Evolutionary conservation across 2,113 vertebrate species (phyloP).

Genomic region (Podiceps cristatus): DNA sequence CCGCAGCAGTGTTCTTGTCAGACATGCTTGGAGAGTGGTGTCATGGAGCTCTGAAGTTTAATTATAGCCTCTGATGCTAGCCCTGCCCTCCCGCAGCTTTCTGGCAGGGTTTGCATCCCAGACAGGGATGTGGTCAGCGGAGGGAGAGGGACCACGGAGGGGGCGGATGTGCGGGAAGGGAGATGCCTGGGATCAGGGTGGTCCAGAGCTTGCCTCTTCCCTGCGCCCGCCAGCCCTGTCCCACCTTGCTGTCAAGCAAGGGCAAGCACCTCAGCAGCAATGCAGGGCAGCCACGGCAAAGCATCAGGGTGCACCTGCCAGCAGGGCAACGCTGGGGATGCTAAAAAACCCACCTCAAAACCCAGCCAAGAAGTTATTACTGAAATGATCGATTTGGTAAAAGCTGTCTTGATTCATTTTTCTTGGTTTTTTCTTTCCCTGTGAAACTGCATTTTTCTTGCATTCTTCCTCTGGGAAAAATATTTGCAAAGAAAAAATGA

Average conservation of each 20-base stretch:
- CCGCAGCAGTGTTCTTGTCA: rapidly evolving
- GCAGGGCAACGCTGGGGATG: background rate
- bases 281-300: rapidly evolving
- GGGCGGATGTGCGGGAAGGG: background rate
- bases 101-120: background rate
- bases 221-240: rapidly evolving
- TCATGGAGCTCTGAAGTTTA: background rate
- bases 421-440: rapidly evolving
- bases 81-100: background rate
- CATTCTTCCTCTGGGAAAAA: background rate
- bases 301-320: background rate
- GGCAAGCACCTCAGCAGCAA: rapidly evolving
- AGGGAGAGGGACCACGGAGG: background rate
- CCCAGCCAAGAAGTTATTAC: background rate
- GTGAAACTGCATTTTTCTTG: background rate
- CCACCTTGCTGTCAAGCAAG: too few species aligned
- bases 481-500: background rate
- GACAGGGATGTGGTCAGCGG: rapidly evolving
- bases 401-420: background rate
- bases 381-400: background rate
- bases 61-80: background rate
- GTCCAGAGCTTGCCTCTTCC: background rate
- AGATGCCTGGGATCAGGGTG: rapidly evolving
- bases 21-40: background rate
- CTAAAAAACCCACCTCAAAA: background rate